phyloP scores from a whole-genome alignment of 2,888 invertebrate species.

The Auanema freiburgensis region DNA sequence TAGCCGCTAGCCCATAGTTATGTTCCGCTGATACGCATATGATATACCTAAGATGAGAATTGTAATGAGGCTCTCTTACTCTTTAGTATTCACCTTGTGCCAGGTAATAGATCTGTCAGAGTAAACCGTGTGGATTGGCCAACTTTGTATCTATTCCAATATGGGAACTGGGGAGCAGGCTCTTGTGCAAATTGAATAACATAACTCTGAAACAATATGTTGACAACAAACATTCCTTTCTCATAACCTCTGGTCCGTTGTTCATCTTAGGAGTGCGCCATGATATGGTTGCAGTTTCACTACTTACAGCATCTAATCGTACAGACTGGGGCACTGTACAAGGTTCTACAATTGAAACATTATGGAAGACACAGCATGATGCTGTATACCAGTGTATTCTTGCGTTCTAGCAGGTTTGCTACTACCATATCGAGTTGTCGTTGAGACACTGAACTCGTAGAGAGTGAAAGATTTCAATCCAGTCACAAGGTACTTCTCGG shows the following conservation, averaged over 20 bases:
- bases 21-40: constrained; percentile 62
- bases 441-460: constrained; percentile 61
- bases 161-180: constrained; percentile 61
- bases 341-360: constrained; percentile 50
- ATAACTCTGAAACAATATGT: constrained; percentile 45
- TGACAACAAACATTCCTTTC: background rate
- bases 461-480: constrained; percentile 55
- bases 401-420: constrained; percentile 55
- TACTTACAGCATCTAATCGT: constrained; percentile 54
- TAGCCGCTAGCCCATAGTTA: constrained; percentile 62
- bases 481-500: constrained; percentile 51
- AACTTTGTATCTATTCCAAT: constrained; percentile 53
- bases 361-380: background rate
- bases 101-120: constrained; percentile 52
- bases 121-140: constrained; percentile 56
- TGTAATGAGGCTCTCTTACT: background rate
- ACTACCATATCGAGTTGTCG: constrained; percentile 56
- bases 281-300: constrained; percentile 60
- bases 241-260: constrained; percentile 57
- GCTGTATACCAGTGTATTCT: constrained; percentile 62
- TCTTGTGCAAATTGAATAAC: constrained; percentile 60
- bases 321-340: constrained; percentile 62
- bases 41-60: constrained; percentile 44
- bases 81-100: constrained; percentile 49
- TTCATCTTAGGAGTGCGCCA: constrained; percentile 62